Evolutionary conservation across 2,113 vertebrate genomes (phyloP), one percentile per base, ranked within the genome.

Genomic region (Helogale parvula): DNA sequence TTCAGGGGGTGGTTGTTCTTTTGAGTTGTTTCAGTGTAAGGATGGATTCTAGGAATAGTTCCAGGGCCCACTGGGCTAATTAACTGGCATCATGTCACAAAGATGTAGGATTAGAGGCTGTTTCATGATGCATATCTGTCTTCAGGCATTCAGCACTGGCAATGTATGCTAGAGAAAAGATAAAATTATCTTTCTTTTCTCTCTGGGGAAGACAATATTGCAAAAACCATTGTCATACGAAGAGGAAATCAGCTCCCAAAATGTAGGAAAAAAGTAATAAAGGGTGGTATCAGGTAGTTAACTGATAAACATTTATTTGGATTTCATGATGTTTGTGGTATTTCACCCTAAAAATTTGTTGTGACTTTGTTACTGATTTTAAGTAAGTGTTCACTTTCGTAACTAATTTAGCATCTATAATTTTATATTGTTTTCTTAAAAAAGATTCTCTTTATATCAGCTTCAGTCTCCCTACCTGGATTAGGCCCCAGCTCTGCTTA

Each of bases 401-500:
- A 90, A 69, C 9, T 77, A 85, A 91, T 50, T 92, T 71, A 87
- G 12, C 41, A 72, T 23, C 25, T 15, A 72, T n/a, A 88, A n/a
- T 81, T 92, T 92, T 83, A 66, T 27, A 60, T 54, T 31, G 7
- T 77, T 96, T 94, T 90, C 50, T 90, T 45, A 19, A 89, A 94
- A 83, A 16, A 82, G 76, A 27, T 60, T 60, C 1, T 50, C 8
- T n/a, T 47, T 63, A 50, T 38, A 23, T 79, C 85, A 95, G 38
- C 17, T 95, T 95, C 9, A 35, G 14, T 77, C 5, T 35, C 21
- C 45, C 63, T 41, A 45, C 52, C 47, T 60, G 4, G 63, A 79
- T 89, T 71, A 88, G 47, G 25, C 38, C 54, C 52, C 41, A 4
- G 74, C 4, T 8, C 7, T 68, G 86, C 7, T 91, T 82, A 91